These are phyloP conservation scores for Myiopsitta monachus DNA, from an alignment of 2,113 vertebrate genomes.

Conservation along the genomic window DNA sequence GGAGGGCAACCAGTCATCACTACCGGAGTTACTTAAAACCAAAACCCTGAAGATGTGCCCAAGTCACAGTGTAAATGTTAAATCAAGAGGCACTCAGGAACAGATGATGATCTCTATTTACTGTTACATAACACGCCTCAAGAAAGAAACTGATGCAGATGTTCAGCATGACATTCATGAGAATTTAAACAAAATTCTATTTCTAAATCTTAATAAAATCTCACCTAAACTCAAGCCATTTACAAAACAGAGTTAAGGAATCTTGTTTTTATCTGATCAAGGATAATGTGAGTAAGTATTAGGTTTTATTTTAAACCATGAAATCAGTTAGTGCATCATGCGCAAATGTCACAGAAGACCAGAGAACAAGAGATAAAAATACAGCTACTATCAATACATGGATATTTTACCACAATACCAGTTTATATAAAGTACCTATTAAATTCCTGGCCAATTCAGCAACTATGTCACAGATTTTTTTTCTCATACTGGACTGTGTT, in stretches of 20 bases:
- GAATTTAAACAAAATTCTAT: not conserved
- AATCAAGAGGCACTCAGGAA: not conserved
- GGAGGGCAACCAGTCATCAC: not conserved
- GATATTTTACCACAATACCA: not conserved
- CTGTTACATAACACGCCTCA: not conserved
- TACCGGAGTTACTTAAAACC: not conserved
- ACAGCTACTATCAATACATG: not conserved
- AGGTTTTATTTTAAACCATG: not conserved
- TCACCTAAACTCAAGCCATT: not conserved
- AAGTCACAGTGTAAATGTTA: not conserved
- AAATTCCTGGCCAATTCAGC: slow-evolving; percentile 94
- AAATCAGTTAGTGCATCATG: not conserved
- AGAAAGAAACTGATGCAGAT: not conserved
- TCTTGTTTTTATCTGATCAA: not conserved
- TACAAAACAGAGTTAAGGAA: not conserved
- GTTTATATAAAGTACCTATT: slow-evolving; percentile 78
- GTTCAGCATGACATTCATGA: not conserved
- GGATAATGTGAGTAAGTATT: not conserved
- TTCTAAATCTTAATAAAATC: not conserved
- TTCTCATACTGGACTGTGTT: slow-evolving; percentile 87
- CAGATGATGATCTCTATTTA: not conserved
- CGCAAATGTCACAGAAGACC: accelerated
- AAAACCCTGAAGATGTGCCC: not conserved
- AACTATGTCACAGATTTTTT: slow-evolving; percentile 95
- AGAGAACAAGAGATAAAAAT: not conserved